Evolutionary conservation across 1,140 invertebrate species (phyloP).

Genomic region (Drosophila novamexicana): DNA sequence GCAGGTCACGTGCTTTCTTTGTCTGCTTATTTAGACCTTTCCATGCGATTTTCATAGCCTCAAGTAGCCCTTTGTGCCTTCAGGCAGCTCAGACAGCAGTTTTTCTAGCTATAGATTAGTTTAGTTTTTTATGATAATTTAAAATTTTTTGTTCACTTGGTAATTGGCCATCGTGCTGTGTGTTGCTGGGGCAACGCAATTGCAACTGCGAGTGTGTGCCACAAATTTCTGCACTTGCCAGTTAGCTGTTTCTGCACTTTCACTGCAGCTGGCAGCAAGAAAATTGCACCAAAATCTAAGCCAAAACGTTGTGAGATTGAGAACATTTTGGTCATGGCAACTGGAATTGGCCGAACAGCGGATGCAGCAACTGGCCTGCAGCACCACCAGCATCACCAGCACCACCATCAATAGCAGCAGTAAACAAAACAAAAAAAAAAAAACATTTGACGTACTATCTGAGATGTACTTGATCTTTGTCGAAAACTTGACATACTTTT

Average conservation of each 20-base stretch:
- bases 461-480: constrained; percentile 79
- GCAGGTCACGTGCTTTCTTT: background rate
- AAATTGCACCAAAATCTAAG: constrained; percentile 61
- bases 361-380: constrained; percentile 50
- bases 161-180: constrained; percentile 8
- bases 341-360: constrained; percentile 55
- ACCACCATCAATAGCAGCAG: constrained; percentile 7
- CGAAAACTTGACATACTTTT: constrained; percentile 79
- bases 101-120: background rate
- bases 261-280: constrained; percentile 27
- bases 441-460: constrained; percentile 62
- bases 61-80: background rate
- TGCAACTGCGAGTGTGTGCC: constrained; percentile 11
- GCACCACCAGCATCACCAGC: constrained; percentile 18
- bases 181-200: background rate
- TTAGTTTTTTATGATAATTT: background rate
- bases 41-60: background rate
- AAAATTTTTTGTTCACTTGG: background rate
- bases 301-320: constrained; percentile 55
- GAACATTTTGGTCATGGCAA: constrained; percentile 79
- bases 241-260: constrained; percentile 28
- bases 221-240: constrained; percentile 18
- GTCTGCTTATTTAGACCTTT: background rate
- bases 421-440: constrained; percentile 2
- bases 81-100: too few relatives aligned